Conservation (phyloP, 2,797 vertebrate genomes). For the Gila robusta region DNA sequence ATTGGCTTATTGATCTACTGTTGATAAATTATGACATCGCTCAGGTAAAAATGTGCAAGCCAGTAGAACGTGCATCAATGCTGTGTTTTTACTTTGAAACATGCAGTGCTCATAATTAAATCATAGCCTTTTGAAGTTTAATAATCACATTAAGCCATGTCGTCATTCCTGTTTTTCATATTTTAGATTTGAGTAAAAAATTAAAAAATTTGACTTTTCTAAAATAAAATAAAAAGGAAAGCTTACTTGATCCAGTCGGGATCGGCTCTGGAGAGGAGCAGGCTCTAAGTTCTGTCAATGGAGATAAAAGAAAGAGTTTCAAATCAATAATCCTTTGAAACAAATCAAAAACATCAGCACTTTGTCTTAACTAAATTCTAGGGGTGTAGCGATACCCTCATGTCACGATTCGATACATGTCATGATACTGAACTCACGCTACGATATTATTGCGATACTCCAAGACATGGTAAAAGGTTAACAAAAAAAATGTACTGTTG, state of each 20-base stretch:
- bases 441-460: too few relatives aligned
- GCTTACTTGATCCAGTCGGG: constrained; percentile 82
- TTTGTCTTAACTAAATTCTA: neutral
- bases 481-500: too few relatives aligned
- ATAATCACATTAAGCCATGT: neutral
- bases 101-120: neutral
- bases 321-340: constrained; percentile 11
- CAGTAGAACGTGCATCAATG: neutral
- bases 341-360: neutral
- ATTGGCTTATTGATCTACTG: too few relatives aligned
- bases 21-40: too few relatives aligned
- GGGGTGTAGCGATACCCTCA: too few relatives aligned
- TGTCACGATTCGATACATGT: too few relatives aligned
- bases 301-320: constrained; percentile 39
- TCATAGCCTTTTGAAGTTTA: neutral
- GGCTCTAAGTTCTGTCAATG: constrained; percentile 80
- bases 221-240: neutral
- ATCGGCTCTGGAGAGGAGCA: constrained; percentile 78
- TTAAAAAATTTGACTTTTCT: neutral
- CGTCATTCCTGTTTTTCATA: neutral
- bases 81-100: neutral
- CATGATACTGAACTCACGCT: too few relatives aligned
- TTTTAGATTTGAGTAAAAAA: neutral
- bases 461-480: too few relatives aligned
- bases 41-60: neutral